A percentile compares a stretch with the other conserved stretches of the same genome.
Conservation (phyloP, 2,888 invertebrate genomes). For the Frankliniella fusca region DNA sequence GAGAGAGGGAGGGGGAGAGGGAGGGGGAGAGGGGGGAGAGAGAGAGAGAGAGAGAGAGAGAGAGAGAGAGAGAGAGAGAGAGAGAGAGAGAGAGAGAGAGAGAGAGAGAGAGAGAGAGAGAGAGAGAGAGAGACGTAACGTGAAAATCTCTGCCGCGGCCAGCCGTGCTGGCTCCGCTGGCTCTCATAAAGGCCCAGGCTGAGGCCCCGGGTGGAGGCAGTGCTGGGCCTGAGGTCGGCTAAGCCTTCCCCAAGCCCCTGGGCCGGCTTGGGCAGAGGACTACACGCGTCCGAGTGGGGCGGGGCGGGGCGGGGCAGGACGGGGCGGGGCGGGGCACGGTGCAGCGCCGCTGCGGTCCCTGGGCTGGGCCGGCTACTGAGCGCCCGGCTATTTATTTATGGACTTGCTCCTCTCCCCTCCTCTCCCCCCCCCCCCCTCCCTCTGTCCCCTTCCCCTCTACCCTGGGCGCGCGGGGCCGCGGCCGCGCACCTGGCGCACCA, state of each 20-base stretch:
- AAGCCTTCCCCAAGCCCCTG: too few species aligned
- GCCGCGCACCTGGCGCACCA: too few species aligned
- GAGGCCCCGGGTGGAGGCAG: too few species aligned
- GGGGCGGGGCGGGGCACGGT: not conserved
- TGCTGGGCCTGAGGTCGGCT: too few species aligned
- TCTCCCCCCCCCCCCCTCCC: not conserved
- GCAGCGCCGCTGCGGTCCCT: too few species aligned
- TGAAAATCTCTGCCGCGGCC: not conserved
- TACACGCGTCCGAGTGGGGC: not conserved
- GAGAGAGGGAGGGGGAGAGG: too few species aligned
- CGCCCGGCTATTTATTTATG: not conserved
- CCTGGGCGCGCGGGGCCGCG: too few species aligned
- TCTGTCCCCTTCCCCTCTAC: not conserved
- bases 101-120: not conserved
- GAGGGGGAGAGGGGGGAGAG: not conserved
- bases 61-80: not conserved
- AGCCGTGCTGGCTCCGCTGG: not conserved
- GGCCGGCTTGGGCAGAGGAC: too few species aligned
- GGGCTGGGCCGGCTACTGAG: not conserved
- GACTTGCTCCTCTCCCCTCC: not conserved
- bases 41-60: conserved; percentile 24
- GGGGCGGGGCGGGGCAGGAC: not conserved
- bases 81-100: not conserved
- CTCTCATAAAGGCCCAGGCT: not conserved
- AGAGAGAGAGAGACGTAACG: too few species aligned